A percentile compares a stretch with the other conserved stretches of the same genome.
phyloP scores from a whole-genome alignment of 2,888 invertebrate genomes.

The Alentia gelatinosa region DNA sequence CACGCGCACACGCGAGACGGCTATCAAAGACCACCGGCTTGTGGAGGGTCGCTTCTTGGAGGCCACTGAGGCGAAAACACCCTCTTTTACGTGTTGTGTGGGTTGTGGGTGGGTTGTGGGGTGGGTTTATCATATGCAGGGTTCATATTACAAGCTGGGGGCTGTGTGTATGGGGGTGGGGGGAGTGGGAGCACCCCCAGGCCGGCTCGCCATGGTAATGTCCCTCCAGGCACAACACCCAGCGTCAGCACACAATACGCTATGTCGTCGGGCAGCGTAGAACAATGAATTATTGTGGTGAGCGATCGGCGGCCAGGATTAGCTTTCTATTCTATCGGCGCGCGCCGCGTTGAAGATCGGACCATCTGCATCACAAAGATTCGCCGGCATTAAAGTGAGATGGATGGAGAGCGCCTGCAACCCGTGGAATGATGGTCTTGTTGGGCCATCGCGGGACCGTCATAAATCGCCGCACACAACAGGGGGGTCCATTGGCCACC shows the following conservation, averaged over 20 bases:
- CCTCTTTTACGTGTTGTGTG: too few relatives aligned
- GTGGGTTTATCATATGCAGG: too few relatives aligned
- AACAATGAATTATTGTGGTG: conserved; percentile 37
- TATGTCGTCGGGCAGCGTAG: neutral
- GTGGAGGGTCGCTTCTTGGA: too few relatives aligned
- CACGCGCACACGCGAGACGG: too few relatives aligned
- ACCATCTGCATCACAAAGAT: conserved; percentile 43
- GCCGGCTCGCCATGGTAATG: neutral
- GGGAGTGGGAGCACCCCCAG: neutral
- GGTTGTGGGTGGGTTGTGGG: too few relatives aligned
- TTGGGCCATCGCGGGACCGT: conserved; percentile 4
- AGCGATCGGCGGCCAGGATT: neutral
- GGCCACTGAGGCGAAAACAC: too few relatives aligned
- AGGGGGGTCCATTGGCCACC: neutral
- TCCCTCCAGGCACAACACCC: neutral
- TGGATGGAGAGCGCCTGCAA: neutral
- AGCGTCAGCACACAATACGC: too few relatives aligned
- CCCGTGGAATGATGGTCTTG: conserved; percentile 13
- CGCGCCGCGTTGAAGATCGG: neutral
- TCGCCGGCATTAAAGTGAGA: conserved; percentile 34
- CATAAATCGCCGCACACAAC: neutral
- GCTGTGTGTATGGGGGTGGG: too few relatives aligned
- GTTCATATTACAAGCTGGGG: neutral
- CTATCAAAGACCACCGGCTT: too few relatives aligned
- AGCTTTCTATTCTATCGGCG: conserved; percentile 5